Evolutionary conservation across 2,888 invertebrate genomes (phyloP).

Genomic region (Aphrophora alni): DNA sequence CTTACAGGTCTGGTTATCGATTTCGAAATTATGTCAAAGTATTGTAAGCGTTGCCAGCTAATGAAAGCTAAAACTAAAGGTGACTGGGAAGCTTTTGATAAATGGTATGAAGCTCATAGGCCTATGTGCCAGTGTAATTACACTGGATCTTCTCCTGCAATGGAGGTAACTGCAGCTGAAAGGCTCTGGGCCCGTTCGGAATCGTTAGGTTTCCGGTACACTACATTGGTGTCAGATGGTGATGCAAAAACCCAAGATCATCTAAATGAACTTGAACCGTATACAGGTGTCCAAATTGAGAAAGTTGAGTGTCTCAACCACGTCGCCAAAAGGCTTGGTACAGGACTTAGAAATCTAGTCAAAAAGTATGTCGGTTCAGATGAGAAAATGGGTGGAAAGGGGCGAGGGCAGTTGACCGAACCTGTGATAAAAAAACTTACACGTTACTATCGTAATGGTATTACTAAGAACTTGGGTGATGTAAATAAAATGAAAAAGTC

Average conservation of each 20-base stretch:
- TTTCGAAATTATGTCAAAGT: conserved; percentile 23
- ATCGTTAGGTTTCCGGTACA: not conserved
- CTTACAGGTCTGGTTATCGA: conserved; percentile 24
- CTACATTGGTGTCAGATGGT: no score
- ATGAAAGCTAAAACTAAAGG: no score
- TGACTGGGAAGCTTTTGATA: conserved; percentile 18
- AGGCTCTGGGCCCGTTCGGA: no score
- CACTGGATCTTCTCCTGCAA: no score
- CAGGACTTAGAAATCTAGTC: not conserved
- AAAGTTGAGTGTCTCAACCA: not conserved
- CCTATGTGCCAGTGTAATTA: no score
- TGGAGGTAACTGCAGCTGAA: no score
- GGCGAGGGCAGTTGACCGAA: not conserved
- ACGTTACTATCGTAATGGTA: conserved; percentile 1
- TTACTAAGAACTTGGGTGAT: not conserved
- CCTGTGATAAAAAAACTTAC: not conserved
- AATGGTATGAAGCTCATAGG: not conserved
- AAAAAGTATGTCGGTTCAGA: not conserved
- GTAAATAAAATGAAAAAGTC: not conserved
- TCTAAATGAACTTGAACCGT: no score
- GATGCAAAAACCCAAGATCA: no score
- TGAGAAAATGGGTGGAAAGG: no score
- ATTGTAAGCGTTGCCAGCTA: conserved; percentile 17
- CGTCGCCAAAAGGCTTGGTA: not conserved
- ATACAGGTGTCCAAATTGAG: no score